Base-by-base conservation (phyloP, 2,797 vertebrate species). In the Oreochromis mossambicus region DNA sequence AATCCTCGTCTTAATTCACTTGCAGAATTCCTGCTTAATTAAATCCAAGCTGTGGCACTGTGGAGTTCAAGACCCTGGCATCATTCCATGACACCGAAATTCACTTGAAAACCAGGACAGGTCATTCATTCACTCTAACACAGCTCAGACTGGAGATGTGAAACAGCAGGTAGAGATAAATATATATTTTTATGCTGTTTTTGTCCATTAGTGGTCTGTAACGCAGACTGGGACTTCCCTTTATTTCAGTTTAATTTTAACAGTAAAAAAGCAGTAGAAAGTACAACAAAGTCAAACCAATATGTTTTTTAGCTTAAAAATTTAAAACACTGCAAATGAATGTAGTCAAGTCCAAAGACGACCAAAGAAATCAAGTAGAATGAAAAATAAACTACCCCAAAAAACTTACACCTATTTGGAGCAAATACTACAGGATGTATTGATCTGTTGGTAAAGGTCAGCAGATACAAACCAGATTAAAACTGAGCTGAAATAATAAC, bases 1-100 rank as follows among this genome's bases (percentile, higher is more conserved):
- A 94, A 93, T 95, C 94, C 90, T 86, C 4, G 3, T 81, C 82
- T 83, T 80, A 83, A 54, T 89, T 84, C 61, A 79, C 78, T 75
- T 89, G 88, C 89, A 91, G 85, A 92, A 88, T 87, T 91, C 77
- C 88, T 78, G 80, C 82, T 95, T 93, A 93, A 94, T 92, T 92
- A 94, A 95, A 95, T 94, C 92, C 87, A 89, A 81, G 63, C 84
- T 83, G 79, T 78, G 83, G 29, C 58, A 80, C 78, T 78, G 75
- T 83, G 68, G 84, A 52, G 41, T 92, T 89, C n/a, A 70, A 87
- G 81, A 68, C 7, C 19, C 77, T 86, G 89, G 85, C 85, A 48
- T 63, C 66, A 29, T 51, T 89, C 86, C 91, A 81, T 84, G 52
- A 87, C 85, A 78, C 88, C 24, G 4, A 56, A 78, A 77, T 24